These are phyloP conservation scores for Habroteleia sp. DNA, from an alignment of 2,888 invertebrate genomes.

Conservation along the genomic window DNA sequence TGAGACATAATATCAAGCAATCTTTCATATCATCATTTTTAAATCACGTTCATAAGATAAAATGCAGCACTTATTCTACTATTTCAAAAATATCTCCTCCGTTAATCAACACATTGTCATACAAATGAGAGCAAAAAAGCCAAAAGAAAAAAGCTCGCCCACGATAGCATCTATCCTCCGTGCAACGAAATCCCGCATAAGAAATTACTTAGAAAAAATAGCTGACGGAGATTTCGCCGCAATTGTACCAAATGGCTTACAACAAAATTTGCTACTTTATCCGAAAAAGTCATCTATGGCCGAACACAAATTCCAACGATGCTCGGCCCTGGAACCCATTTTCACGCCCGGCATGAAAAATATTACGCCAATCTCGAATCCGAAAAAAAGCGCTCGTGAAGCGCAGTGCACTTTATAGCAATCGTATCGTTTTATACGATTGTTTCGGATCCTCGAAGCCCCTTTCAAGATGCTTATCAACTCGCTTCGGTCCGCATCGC, in stretches of 20 bases:
- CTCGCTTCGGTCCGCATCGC: slow-evolving; percentile 21
- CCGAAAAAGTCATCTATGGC: slow-evolving; percentile 4
- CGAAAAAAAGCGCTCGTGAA: slow-evolving; percentile 60
- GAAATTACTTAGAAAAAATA: slow-evolving; percentile 3
- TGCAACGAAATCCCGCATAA: not conserved
- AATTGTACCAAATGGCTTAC: not conserved
- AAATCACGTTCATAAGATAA: no score
- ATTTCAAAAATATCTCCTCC: no score
- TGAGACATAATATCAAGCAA: no score
- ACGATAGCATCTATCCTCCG: not conserved
- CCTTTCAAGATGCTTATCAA: slow-evolving; percentile 62
- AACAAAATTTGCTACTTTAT: slow-evolving; percentile 11
- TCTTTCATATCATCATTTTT: no score
- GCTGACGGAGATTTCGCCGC: slow-evolving; percentile 5
- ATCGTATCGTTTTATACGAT: slow-evolving; percentile 36
- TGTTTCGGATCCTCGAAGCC: slow-evolving; percentile 39
- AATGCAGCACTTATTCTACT: no score
- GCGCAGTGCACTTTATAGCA: slow-evolving; percentile 33
- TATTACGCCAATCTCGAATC: slow-evolving; percentile 30
- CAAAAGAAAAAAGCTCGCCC: no score
- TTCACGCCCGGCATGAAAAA: slow-evolving; percentile 25
- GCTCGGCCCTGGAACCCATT: not conserved
- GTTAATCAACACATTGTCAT: no score
- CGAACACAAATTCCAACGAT: not conserved
- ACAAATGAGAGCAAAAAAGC: no score